Percentiles rank a stretch among this genome's conserved stretches.
These are phyloP conservation scores for Petrolisthes cinctipes DNA, from an alignment of 2,888 invertebrate species.

Conservation along the genomic window DNA sequence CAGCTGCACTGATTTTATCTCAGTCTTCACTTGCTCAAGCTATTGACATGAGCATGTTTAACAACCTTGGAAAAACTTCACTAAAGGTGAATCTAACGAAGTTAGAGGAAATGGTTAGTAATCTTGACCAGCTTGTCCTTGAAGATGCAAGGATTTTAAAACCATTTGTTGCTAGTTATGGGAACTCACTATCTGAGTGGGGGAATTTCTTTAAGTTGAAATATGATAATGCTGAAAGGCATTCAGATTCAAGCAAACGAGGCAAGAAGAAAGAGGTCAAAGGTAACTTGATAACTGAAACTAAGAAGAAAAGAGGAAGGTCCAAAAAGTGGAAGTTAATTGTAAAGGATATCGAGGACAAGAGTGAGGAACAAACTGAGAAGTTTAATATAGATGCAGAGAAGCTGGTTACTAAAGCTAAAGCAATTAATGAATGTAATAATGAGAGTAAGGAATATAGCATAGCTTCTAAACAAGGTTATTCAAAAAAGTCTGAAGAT, in stretches of 20 bases:
- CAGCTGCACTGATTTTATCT: constrained; percentile 59
- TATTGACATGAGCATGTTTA: constrained; percentile 64
- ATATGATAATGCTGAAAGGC: constrained; percentile 1
- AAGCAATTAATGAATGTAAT: too few species aligned
- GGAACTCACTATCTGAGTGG: constrained; percentile 47
- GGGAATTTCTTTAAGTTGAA: constrained; percentile 27
- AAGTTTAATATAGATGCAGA: too few species aligned
- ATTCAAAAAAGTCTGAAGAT: too few species aligned
- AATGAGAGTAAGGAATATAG: too few species aligned
- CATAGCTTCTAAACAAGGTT: too few species aligned
- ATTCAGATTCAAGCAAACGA: background rate
- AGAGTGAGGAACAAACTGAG: background rate
- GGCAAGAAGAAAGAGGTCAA: background rate
- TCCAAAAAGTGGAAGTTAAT: background rate
- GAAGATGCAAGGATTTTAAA: constrained; percentile 56
- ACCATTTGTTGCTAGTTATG: constrained; percentile 51
- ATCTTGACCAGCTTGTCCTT: constrained; percentile 23
- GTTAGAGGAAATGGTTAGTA: constrained; percentile 42
- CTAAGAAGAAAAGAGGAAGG: background rate
- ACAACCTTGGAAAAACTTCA: constrained; percentile 42
- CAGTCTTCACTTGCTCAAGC: constrained; percentile 59
- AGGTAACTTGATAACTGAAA: background rate
- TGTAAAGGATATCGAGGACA: background rate
- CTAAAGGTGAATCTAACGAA: constrained; percentile 30
- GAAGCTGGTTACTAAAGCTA: too few species aligned